These are phyloP conservation scores for Drosophila infuscata DNA, from an alignment of 2,888 invertebrate species.

Conservation along the genomic window DNA sequence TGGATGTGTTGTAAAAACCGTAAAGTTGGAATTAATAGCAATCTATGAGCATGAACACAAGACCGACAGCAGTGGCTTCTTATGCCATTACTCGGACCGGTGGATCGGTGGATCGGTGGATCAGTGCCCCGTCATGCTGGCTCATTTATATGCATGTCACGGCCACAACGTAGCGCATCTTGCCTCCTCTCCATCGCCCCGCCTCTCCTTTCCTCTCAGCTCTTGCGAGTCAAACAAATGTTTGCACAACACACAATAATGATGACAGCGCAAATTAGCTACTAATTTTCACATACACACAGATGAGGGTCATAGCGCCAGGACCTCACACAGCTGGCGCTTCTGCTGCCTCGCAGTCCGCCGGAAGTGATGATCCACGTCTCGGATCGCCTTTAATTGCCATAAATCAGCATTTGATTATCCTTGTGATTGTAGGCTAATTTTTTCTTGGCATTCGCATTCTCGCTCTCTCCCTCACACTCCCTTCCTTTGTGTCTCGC, in stretches of 20 bases:
- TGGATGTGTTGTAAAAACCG: constrained; percentile 27
- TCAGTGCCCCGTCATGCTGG: constrained; percentile 38
- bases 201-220: neutral
- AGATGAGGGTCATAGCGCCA: constrained; percentile 60
- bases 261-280: constrained; percentile 80
- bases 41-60: constrained; percentile 31
- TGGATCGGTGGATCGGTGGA: constrained; percentile 14
- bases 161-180: constrained; percentile 15
- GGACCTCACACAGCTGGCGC: constrained; percentile 79
- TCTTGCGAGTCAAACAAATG: constrained; percentile 68
- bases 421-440: constrained; percentile 53
- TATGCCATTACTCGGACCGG: neutral
- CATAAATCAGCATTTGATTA: constrained; percentile 80
- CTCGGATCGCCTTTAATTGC: constrained; percentile 60
- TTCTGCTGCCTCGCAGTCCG: constrained; percentile 20
- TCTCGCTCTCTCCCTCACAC: neutral
- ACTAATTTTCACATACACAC: constrained; percentile 70
- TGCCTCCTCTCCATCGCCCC: neutral
- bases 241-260: constrained; percentile 80
- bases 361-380: constrained; percentile 54
- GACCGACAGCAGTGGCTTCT: constrained; percentile 7
- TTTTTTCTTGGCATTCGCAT: constrained; percentile 6
- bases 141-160: constrained; percentile 58
- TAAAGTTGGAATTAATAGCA: constrained; percentile 36
- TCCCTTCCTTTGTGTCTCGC: neutral